These are phyloP conservation scores for Melieria omissa DNA, from an alignment of 2,888 invertebrate species.

Conservation along the genomic window DNA sequence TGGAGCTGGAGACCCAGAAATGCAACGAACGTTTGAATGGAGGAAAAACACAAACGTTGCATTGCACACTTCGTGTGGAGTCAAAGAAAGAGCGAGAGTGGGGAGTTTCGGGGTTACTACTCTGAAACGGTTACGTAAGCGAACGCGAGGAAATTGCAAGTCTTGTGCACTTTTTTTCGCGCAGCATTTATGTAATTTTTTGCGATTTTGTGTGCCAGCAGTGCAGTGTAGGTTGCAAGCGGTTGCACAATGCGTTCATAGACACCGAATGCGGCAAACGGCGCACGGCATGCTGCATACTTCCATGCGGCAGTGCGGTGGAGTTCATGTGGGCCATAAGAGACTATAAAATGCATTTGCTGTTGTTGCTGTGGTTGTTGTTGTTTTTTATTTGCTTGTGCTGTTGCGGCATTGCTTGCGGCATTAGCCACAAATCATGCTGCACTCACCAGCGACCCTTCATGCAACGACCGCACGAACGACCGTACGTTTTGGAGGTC, in stretches of 20 bases:
- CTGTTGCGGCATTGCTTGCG: neutral
- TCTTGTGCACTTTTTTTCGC: neutral
- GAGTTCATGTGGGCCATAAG: conserved; percentile 28
- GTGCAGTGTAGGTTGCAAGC: conserved; percentile 16
- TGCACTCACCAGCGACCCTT: neutral
- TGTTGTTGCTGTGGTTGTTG: conserved; percentile 14
- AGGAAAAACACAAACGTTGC: no score
- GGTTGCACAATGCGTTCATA: neutral
- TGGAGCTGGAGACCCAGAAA: neutral
- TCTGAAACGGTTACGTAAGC: no score
- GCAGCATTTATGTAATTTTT: conserved; percentile 17
- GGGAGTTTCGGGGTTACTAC: no score
- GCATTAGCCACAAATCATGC: conserved; percentile 15
- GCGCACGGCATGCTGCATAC: neutral
- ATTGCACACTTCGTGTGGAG: no score
- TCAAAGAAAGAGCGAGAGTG: no score
- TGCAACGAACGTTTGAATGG: no score
- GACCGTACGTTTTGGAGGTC: conserved; percentile 43
- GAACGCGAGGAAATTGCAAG: no score
- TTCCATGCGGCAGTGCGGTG: neutral
- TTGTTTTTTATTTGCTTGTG: neutral
- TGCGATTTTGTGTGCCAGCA: conserved; percentile 28
- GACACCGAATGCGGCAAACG: neutral
- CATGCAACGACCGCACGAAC: conserved; percentile 23
- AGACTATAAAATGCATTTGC: conserved; percentile 3